A percentile compares a stretch with the other conserved stretches of the same genome.
These are phyloP conservation scores for Pelagia noctiluca DNA, from an alignment of 30 jellyfish, hydroid and myxozoan species.

Conservation along the genomic window DNA sequence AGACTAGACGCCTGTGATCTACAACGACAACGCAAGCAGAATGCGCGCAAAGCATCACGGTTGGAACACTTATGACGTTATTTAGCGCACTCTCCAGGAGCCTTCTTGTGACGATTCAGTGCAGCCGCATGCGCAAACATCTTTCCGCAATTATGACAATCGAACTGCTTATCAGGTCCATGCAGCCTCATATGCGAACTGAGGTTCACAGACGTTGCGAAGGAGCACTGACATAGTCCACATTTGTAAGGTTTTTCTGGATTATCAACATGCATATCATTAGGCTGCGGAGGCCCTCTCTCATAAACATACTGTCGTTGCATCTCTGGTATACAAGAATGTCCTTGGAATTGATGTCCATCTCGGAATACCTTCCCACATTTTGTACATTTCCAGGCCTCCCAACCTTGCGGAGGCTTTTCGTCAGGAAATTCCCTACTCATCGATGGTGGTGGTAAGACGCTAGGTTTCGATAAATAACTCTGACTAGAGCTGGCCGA, in stretches of 20 bases:
- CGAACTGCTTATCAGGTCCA: conserved; percentile 67
- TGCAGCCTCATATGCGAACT: conserved; percentile 91
- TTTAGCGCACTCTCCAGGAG: conserved; percentile 90
- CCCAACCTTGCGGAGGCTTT: conserved; percentile 74
- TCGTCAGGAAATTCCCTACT: conserved; percentile 65
- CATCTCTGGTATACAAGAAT: conserved; percentile 70
- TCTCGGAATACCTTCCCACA: conserved; percentile 82
- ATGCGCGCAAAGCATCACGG: too few relatives aligned
- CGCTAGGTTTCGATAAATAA: conserved; percentile 44
- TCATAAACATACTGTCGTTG: conserved; percentile 76
- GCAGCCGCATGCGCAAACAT: conserved; percentile 66
- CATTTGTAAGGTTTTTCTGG: conserved; percentile 90
- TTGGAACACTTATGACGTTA: too few relatives aligned
- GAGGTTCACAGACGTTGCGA: conserved; percentile 77
- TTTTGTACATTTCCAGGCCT: conserved; percentile 83
- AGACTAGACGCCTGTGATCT: too few relatives aligned
- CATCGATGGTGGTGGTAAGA: conserved; percentile 44
- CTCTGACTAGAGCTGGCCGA: conserved; percentile 50
- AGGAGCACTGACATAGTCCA: conserved; percentile 84
- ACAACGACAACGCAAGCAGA: too few relatives aligned
- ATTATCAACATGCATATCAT: conserved; percentile 78
- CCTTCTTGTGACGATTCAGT: conserved; percentile 72
- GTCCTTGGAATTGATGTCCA: conserved; percentile 76
- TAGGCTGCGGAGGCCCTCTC: conserved; percentile 54
- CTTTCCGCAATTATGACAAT: conserved; percentile 89